Conservation (phyloP, 1,140 invertebrate genomes). For the Subanguina moxae region DNA sequence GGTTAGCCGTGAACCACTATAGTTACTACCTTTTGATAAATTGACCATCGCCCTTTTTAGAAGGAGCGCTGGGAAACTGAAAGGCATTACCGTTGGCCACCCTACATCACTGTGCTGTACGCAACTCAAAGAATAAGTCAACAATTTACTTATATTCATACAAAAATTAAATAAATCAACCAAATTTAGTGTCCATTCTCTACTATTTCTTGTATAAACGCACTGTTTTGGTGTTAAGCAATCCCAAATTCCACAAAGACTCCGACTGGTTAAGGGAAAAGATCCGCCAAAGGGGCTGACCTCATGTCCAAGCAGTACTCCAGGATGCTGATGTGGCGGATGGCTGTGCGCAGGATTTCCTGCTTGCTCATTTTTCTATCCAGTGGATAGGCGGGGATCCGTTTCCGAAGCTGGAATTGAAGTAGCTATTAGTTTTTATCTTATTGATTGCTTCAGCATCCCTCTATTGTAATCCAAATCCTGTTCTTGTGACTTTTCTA, state of each 20-base stretch:
- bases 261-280: constrained; percentile 62
- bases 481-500: not conserved
- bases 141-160: not conserved
- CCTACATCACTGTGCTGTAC: constrained; percentile 32
- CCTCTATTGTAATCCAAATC: not conserved
- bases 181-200: constrained; percentile 60
- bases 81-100: constrained; percentile 17
- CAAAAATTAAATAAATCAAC: constrained; percentile 18
- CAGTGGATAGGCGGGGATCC: constrained; percentile 11
- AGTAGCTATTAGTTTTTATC: not conserved
- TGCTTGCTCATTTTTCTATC: constrained; percentile 40
- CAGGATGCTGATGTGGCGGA: constrained; percentile 33
- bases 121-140: constrained; percentile 33
- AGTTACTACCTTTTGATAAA: no score
- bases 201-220: constrained; percentile 65
- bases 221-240: constrained; percentile 62
- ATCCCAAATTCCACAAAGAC: constrained; percentile 63
- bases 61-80: constrained; percentile 19
- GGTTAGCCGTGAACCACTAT: no score
- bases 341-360: constrained; percentile 31
- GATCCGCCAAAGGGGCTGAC: constrained; percentile 35
- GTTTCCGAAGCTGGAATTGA: constrained; percentile 12
- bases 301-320: constrained; percentile 26
- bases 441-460: not conserved
- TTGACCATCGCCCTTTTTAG: constrained; percentile 30